These are phyloP conservation scores for Apodemia mormo DNA, from an alignment of 2,888 invertebrate genomes.

Conservation along the genomic window DNA sequence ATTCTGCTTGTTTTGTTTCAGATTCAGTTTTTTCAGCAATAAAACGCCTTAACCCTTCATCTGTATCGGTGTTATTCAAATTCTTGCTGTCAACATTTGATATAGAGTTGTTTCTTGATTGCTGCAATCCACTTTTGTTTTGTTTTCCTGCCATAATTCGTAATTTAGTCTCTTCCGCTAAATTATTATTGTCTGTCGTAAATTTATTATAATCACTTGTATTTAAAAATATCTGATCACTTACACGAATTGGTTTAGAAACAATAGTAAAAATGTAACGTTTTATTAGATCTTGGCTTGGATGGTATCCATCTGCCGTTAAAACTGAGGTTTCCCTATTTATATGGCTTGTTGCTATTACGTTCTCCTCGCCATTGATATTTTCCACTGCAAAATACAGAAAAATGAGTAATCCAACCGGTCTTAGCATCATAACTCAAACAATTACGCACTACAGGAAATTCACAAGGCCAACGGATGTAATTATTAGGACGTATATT, in stretches of 20 bases:
- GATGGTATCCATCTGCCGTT: not conserved
- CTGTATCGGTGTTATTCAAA: not conserved
- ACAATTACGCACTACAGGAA: constrained; percentile 11
- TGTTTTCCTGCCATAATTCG: not conserved
- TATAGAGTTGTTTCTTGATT: not conserved
- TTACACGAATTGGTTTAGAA: not conserved
- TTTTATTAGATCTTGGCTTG: not conserved
- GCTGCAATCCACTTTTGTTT: not conserved
- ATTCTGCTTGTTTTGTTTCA: not conserved
- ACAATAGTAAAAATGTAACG: not conserved
- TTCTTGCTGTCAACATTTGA: not conserved
- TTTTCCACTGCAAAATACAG: not conserved
- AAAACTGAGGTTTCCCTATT: not conserved
- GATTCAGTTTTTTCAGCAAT: not conserved
- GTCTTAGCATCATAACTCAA: not conserved
- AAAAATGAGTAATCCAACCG: constrained; percentile 14
- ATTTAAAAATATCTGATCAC: not conserved
- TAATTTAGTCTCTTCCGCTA: not conserved
- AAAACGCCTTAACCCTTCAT: not conserved
- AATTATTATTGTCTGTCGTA: not conserved
- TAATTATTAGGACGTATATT: not conserved
- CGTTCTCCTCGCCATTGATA: not conserved
- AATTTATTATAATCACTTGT: not conserved
- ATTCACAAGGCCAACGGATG: not conserved
- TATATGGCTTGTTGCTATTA: not conserved